A percentile compares a stretch with the other conserved stretches of the same genome.
phyloP scores from a whole-genome alignment of 2,113 vertebrate genomes.

The Pterophyllum scalare region DNA sequence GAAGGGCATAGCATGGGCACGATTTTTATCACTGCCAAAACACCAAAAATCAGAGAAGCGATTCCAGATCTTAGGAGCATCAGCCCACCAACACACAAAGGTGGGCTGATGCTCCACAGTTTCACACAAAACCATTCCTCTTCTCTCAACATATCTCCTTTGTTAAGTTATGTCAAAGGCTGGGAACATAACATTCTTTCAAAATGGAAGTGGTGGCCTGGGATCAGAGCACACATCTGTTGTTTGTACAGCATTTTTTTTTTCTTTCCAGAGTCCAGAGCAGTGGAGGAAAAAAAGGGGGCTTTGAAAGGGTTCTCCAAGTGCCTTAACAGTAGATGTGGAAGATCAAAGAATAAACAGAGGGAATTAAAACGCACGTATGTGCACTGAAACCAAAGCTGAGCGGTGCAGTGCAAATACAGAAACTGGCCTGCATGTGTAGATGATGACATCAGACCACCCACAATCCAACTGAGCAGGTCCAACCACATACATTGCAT shows the following conservation, averaged over 20 bases:
- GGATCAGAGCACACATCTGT: constrained; percentile 63
- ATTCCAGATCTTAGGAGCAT: background rate
- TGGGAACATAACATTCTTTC: constrained; percentile 47
- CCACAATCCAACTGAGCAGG: constrained; percentile 73
- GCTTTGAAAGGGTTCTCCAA: constrained; percentile 24
- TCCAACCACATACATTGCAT: constrained; percentile 69
- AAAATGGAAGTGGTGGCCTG: constrained; percentile 41
- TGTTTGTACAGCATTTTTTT: constrained; percentile 48
- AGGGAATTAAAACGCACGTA: constrained; percentile 34
- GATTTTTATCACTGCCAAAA: background rate
- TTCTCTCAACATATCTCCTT: constrained; percentile 24
- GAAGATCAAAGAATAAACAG: constrained; percentile 56
- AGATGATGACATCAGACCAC: constrained; percentile 77
- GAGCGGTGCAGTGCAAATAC: constrained; percentile 20
- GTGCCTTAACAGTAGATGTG: constrained; percentile 25
- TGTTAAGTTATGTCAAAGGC: constrained; percentile 32
- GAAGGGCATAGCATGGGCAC: constrained; percentile 10
- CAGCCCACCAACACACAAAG: background rate
- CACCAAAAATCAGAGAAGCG: background rate
- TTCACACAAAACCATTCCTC: background rate
- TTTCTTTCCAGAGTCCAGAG: background rate
- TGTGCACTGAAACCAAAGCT: constrained; percentile 58
- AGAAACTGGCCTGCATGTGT: constrained; percentile 72
- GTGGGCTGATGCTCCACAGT: background rate
- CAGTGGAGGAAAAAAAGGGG: constrained; percentile 18